These are phyloP conservation scores for Himalopsyche phryganea DNA, from an alignment of 1,140 invertebrate genomes.

Conservation along the genomic window DNA sequence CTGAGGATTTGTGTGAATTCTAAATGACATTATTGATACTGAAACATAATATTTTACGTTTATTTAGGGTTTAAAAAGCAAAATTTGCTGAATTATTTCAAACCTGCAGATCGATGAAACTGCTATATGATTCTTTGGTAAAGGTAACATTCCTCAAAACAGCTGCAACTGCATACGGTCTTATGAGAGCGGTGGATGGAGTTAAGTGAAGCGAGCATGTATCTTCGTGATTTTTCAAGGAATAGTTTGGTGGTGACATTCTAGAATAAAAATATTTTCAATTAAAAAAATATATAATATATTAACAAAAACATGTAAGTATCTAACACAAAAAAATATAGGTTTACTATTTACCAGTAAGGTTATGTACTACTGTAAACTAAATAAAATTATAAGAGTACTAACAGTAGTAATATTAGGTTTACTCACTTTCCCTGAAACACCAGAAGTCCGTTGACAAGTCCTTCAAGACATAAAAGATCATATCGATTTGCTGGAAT, in stretches of 20 bases:
- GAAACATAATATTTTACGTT: too few species aligned
- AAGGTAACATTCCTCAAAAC: conserved; percentile 84
- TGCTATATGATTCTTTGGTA: conserved; percentile 77
- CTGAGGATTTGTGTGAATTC: too few species aligned
- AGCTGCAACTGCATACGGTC: conserved; percentile 88
- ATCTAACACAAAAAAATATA: too few species aligned
- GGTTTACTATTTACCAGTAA: too few species aligned
- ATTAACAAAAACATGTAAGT: too few species aligned
- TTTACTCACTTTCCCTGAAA: conserved; percentile 83
- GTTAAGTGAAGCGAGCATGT: conserved; percentile 66
- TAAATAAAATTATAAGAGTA: too few species aligned
- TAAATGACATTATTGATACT: too few species aligned
- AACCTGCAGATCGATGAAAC: conserved; percentile 88
- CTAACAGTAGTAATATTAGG: too few species aligned
- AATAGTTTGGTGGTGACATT: conserved; percentile 62
- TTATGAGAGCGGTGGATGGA: conserved; percentile 66
- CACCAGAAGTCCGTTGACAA: conserved; percentile 78
- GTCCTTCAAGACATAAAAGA: conserved; percentile 91
- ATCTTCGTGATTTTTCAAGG: conserved; percentile 55
- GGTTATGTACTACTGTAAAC: too few species aligned
- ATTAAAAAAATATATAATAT: too few species aligned
- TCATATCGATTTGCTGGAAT: conserved; percentile 99
- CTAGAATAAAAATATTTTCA: conserved; percentile 48
- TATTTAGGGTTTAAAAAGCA: too few species aligned
- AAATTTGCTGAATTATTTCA: neutral